Base-by-base conservation (phyloP, 2,888 invertebrate genomes). In the Gymnocheta viridis region DNA sequence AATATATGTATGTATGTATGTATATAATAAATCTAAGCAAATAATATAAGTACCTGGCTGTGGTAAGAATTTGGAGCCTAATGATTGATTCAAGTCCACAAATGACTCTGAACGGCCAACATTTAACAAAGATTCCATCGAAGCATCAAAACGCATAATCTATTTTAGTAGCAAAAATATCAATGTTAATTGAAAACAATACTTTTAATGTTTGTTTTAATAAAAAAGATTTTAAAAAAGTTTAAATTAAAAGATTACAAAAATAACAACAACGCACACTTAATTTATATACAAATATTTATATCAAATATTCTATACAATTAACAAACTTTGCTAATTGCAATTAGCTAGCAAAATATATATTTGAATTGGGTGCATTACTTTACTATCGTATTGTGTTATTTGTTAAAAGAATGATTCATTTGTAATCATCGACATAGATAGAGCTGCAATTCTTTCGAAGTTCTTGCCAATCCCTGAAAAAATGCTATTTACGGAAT, bases 31-130 rank as follows among this genome's bases (percentile, higher is more conserved):
- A 51, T 47, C 29, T 22, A 17, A 12, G 17, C 5, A 2, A 51
- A 35, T n/a, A 32, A 67, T 54, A 17, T 58, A 24, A 87, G 86
- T 87, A 89, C 89, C 86, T 92, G 92, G 64, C 90, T 92, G 88
- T 49, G 87, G 85, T 58, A 88, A 85, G 56, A 89, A 89, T 85
- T 87, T 87, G 9, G 86, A 84, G 44, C 85, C 85, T 10, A 88
- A 38, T 2, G 87, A 76, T 77, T 88, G 88, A 88, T 95, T 96
- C 14, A 97, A 92, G 92, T 97, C 96, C 22, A 95, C 96, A 87
- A 96, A 96, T 90, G 96, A 96, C 91, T 97, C 97, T 32, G 97
- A 96, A 38, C 96, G 94, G 19, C 94, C 95, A 86, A 96, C 95
- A 64, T 95, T 95, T 38, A 93, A 91, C 85, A 96, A 92, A 35